Evolutionary conservation across 2,888 invertebrate species (phyloP).

Genomic region (Temnothorax rugatulus): DNA sequence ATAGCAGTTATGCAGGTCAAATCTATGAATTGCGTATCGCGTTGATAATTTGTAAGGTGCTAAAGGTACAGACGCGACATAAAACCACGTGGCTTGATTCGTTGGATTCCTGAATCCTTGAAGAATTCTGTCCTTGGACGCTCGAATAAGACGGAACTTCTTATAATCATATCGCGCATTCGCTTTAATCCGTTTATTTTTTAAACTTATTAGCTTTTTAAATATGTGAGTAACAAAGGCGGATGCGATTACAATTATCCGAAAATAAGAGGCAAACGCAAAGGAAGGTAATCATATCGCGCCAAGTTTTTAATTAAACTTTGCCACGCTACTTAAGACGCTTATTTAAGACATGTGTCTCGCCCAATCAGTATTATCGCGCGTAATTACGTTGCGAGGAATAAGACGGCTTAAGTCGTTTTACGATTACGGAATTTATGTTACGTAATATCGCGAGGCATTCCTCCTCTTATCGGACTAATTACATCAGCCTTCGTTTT

Average conservation of each 20-base stretch:
- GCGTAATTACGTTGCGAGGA: slow-evolving; percentile 55
- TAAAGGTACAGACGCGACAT: slow-evolving; percentile 38
- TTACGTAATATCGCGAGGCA: slow-evolving; percentile 69
- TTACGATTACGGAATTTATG: slow-evolving; percentile 68
- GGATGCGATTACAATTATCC: slow-evolving; percentile 22
- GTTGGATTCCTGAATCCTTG: slow-evolving; percentile 27
- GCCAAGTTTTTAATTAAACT: slow-evolving; percentile 47
- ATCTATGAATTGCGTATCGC: slow-evolving; percentile 63
- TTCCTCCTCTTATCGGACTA: slow-evolving; percentile 64
- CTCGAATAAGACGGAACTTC: not conserved
- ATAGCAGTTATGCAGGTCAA: slow-evolving; percentile 75
- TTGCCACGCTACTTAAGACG: slow-evolving; percentile 49
- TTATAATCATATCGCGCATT: not conserved
- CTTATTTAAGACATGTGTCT: slow-evolving; percentile 54
- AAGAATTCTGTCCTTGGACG: slow-evolving; percentile 1
- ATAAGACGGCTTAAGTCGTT: slow-evolving; percentile 60
- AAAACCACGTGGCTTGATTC: not conserved
- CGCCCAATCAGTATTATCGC: slow-evolving; percentile 65
- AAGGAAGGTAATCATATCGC: slow-evolving; percentile 37
- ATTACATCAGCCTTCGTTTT: slow-evolving; percentile 65
- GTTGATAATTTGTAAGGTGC: slow-evolving; percentile 68
- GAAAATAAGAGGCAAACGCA: slow-evolving; percentile 37
- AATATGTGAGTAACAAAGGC: not conserved
- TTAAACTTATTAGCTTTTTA: not conserved
- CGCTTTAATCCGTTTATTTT: not conserved